phyloP scores from a whole-genome alignment of 2,113 vertebrate genomes.

The Epinephelus lanceolatus region DNA sequence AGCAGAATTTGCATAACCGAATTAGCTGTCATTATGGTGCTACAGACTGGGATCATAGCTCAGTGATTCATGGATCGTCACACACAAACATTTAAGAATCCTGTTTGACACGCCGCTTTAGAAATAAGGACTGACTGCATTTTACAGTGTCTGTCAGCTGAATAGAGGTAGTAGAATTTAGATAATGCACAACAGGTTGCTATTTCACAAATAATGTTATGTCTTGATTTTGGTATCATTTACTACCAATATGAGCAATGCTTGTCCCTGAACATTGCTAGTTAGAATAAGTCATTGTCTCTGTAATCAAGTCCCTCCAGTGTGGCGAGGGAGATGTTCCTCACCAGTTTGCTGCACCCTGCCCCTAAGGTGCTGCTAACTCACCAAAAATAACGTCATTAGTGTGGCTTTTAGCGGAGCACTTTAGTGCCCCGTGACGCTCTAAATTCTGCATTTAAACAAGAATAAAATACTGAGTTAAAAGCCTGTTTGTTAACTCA shows the following conservation, averaged over 20 bases:
- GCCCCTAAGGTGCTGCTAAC: conserved; percentile 18
- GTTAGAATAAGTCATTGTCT: neutral
- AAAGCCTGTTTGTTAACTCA: neutral
- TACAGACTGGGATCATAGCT: conserved; percentile 20
- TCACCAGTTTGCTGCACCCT: conserved; percentile 13
- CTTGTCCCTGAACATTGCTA: neutral
- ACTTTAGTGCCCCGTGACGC: conserved; percentile 1
- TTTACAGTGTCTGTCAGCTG: conserved; percentile 20
- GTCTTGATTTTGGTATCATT: too few species aligned
- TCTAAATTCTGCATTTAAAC: neutral
- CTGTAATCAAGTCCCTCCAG: neutral
- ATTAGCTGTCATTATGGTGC: conserved; percentile 49
- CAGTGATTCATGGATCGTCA: conserved; percentile 23
- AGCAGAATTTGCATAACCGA: conserved; percentile 36
- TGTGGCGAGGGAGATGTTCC: conserved; percentile 12
- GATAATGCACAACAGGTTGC: neutral
- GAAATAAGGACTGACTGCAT: conserved; percentile 15
- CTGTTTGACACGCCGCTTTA: conserved; percentile 35
- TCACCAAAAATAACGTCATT: conserved; percentile 13
- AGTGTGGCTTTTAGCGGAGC: neutral
- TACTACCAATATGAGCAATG: neutral
- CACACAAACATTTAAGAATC: conserved; percentile 30
- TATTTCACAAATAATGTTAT: too few species aligned
- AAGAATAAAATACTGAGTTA: neutral
- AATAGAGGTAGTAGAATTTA: neutral